Evolutionary conservation across 2,888 invertebrate genomes (phyloP), one percentile per base, ranked within the genome.

Genomic region (Lepidocyrtoides sp.): DNA sequence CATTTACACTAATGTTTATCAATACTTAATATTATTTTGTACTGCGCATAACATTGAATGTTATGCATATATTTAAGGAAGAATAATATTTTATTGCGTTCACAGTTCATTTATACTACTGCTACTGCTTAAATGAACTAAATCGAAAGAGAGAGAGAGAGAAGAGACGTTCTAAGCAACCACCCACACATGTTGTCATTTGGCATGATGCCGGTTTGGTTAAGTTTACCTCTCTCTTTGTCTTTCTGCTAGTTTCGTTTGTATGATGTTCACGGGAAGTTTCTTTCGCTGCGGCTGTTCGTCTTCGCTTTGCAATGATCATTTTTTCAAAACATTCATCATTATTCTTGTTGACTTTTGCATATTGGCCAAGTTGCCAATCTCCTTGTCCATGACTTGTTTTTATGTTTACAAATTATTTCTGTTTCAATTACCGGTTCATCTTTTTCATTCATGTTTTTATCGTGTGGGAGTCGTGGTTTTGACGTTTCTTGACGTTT

Each of bases 341-440:
- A 17, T 17, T 77, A 17, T 10, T 2, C 29, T 17, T n/a, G 32
- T 75, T 57, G 23, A 23, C 7, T n/a, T 57, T 3, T 48, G 60
- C 41, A 20, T 10, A 60, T 60, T 60, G 10, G 26, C 26, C 26
- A 60, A 26, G 36, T 60, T 17, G 26, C 26, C 26, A 60, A 26
- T 51, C 75, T 51, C 51, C 75, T 72, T 83, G 89, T 89, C 83
- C 89, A 83, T 89, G 89, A 75, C 89, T 83, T 89, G 89, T 83
- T 89, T 88, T 60, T 23, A n/a, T 48, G 26, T 51, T 51, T 51
- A 66, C 36, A 17, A 7, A 63, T 29, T 48, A 5, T 12, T 85
- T 29, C 57, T 84, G 69, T 29, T 85, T 66, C 82, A 83, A 81
- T 82, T 54, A 57, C 51, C 89, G 60, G 75, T 69, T 66, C 8